These are phyloP conservation scores for Philantomba maxwellii DNA, from an alignment of 2,113 vertebrate genomes.

Conservation along the genomic window DNA sequence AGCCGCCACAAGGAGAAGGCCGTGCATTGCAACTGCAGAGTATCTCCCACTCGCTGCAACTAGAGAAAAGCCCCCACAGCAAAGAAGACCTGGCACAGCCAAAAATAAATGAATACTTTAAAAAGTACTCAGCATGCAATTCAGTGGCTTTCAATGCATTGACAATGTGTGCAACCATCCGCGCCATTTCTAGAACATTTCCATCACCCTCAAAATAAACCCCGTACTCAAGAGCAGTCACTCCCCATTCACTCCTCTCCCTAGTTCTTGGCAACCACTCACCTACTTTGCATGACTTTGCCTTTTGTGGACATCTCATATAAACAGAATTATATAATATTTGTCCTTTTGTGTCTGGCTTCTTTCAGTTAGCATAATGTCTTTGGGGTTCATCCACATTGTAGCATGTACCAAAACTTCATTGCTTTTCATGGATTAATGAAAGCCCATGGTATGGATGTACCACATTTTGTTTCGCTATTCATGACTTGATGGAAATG, in stretches of 20 bases:
- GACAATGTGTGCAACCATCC: neutral
- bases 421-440: neutral
- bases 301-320: neutral
- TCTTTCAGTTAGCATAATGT: neutral
- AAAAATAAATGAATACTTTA: neutral
- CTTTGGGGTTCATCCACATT: neutral
- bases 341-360: neutral
- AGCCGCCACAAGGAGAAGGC: neutral
- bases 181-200: conserved; percentile 11
- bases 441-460: neutral
- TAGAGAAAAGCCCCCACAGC: neutral
- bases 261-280: neutral
- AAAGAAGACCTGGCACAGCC: neutral
- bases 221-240: neutral
- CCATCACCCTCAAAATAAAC: neutral
- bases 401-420: neutral
- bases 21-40: neutral
- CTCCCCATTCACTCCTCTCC: neutral
- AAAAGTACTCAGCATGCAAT: neutral
- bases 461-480: neutral
- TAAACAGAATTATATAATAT: neutral
- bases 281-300: neutral
- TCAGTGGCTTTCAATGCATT: neutral
- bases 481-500: neutral
- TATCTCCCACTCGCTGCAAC: neutral